Conservation (phyloP, 2,113 vertebrate genomes). For the Acrocephalus kingi region DNA sequence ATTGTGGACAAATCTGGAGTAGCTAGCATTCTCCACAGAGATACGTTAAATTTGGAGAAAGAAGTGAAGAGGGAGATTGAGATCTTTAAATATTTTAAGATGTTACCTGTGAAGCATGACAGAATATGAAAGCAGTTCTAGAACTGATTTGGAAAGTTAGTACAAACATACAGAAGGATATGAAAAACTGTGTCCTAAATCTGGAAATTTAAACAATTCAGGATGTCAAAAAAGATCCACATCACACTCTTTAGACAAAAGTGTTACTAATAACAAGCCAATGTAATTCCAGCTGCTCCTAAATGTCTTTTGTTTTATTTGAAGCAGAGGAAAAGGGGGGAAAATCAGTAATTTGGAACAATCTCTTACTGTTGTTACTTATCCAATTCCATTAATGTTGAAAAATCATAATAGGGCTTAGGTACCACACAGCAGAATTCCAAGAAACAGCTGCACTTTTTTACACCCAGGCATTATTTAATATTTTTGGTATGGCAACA, state of each 20-base stretch:
- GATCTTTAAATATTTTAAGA: slow-evolving; percentile 18
- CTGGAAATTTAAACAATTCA: background rate
- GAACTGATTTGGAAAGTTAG: background rate
- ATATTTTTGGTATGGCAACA: background rate
- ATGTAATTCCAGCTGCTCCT: background rate
- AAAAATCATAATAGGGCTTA: background rate
- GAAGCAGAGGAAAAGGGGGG: background rate
- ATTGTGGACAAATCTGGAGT: slow-evolving; percentile 27
- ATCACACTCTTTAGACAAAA: background rate
- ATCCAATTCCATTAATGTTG: background rate
- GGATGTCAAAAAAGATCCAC: background rate
- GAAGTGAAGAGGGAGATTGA: background rate
- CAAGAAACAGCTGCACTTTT: background rate
- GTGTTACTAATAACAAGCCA: background rate
- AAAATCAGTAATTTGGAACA: background rate
- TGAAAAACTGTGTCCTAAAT: background rate
- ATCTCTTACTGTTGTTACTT: background rate
- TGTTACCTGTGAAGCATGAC: background rate
- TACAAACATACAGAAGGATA: background rate
- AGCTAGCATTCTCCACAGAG: slow-evolving; percentile 33
- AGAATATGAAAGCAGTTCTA: background rate
- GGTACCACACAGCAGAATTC: background rate
- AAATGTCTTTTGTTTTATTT: background rate
- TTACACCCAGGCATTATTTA: background rate
- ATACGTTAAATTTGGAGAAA: slow-evolving; percentile 11